Base-by-base conservation (phyloP, 2,888 invertebrate species). In the Acanthacorydalis orientalis region DNA sequence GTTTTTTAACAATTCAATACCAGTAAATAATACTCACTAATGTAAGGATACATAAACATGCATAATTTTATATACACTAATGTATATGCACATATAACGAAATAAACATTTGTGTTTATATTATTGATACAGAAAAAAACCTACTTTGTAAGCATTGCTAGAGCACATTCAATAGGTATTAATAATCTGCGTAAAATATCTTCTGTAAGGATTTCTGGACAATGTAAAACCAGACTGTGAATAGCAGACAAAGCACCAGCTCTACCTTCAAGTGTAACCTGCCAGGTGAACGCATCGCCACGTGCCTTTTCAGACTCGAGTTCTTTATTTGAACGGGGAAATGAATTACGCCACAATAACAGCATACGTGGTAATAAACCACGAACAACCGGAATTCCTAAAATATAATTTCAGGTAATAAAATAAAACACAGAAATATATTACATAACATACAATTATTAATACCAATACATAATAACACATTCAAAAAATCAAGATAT, bases 211-310 rank as follows among this genome's bases (percentile, higher is more conserved):
- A 97, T 68, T 54, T 95, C 90, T 0, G 88, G 84, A 57, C 93
- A 96, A 64, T 95, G 84, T 33, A 83, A 72, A 39, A 97, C 68
- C 62, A 98, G 83, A 64, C 93, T 93, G 61, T 92, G 85, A 78
- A 98, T 84, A 0, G 96, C 92, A 40, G 93, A 91, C 10, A 98
- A 68, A 1, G 97, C 97, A 1, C 97, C 97, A 4, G 96, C 92
- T 40, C 97, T 76, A 2, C 93, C 93, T 68, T 97, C 96, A 48
- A 98, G 68, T 0, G 96, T 95, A 39, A 97, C 87, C 74, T 92
- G 91, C 97, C 97, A 97, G n/a, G 97, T 97, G 62, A 97, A 96
- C 0, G 93, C 89, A 68, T 98, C 97, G 7, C 93, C 86, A 58
- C 97, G 74, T 12, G 89, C 82, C 57, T 95, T 95, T 67, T 98